phyloP scores from a whole-genome alignment of 2,797 vertebrate genomes.

The Coccyzus lansbergi region DNA sequence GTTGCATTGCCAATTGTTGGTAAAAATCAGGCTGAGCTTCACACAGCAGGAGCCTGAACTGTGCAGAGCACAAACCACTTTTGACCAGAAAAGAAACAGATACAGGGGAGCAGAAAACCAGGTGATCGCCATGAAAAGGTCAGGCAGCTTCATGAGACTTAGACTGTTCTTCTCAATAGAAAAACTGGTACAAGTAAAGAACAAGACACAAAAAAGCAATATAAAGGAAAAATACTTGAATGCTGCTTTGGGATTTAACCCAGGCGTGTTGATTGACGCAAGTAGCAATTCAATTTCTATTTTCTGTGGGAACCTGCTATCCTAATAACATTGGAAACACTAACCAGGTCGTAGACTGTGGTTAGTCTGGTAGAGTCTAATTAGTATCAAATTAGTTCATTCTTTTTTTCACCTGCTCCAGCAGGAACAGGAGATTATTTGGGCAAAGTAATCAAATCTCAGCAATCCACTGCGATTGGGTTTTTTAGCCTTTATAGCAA shows the following conservation, averaged over 20 bases:
- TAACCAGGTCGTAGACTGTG: not conserved
- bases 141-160: not conserved
- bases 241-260: not conserved
- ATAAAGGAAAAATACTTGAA: not conserved
- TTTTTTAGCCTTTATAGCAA: not conserved
- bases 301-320: not conserved
- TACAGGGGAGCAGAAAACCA: not conserved
- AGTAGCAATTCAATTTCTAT: not conserved
- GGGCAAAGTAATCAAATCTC: not conserved
- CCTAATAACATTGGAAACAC: not conserved
- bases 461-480: not conserved
- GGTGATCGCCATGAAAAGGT: not conserved
- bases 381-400: not conserved
- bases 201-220: not conserved
- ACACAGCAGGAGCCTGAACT: not conserved
- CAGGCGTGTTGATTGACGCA: not conserved
- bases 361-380: too few species aligned
- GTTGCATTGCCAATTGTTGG: not conserved
- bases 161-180: not conserved
- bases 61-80: not conserved
- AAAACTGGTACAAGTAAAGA: not conserved
- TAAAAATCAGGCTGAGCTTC: not conserved
- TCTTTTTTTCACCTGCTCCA: not conserved
- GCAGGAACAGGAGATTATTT: not conserved
- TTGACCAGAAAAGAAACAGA: not conserved